Conservation (phyloP, 2,888 invertebrate species). For the Parasteatoda lunata region DNA sequence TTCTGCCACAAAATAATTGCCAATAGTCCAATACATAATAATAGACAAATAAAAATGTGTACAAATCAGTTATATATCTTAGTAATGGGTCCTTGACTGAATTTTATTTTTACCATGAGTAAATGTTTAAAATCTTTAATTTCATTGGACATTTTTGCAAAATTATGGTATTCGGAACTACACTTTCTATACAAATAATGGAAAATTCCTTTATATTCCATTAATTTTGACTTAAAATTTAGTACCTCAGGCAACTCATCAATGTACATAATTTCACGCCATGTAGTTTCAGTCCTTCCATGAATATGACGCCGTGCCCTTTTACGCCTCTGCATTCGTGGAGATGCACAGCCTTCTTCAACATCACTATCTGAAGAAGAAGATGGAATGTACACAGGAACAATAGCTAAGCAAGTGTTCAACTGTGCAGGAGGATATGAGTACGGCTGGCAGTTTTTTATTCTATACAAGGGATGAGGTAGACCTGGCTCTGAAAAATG, state of each 20-base stretch:
- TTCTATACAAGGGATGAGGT: conserved; percentile 61
- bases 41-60: too few relatives aligned
- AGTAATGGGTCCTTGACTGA: too few relatives aligned
- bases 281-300: conserved; percentile 22
- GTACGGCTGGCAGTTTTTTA: conserved; percentile 59
- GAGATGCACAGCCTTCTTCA: conserved; percentile 86
- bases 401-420: conserved; percentile 58
- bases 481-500: conserved; percentile 53
- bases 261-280: conserved; percentile 80
- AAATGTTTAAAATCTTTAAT: too few relatives aligned
- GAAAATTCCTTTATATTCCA: too few relatives aligned
- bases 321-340: conserved; percentile 84
- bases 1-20: too few relatives aligned
- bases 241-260: conserved; percentile 89
- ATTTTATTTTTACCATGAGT: too few relatives aligned
- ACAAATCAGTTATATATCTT: too few relatives aligned
- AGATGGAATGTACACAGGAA: conserved; percentile 61
- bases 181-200: too few relatives aligned
- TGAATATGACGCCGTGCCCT: conserved; percentile 73
- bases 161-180: too few relatives aligned
- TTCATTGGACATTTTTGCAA: too few relatives aligned
- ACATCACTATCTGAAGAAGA: conserved; percentile 81
- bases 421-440: conserved; percentile 55
- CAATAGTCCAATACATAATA: too few relatives aligned
- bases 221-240: background rate